Conservation (phyloP, 2,888 invertebrate genomes). For the Oxystoma pomonae region DNA sequence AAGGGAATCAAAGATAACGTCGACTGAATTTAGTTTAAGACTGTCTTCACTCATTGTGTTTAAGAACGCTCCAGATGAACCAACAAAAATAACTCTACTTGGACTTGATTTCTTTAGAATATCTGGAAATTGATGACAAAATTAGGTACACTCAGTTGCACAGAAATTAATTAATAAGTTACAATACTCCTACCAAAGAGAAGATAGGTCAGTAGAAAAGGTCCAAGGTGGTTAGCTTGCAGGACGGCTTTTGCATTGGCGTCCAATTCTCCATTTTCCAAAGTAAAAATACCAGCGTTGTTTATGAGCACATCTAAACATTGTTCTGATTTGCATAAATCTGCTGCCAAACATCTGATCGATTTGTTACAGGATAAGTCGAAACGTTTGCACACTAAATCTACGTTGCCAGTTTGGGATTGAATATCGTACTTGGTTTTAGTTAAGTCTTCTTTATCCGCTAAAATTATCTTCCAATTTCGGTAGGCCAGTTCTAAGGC, state of each 20-base stretch:
- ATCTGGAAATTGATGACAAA: too few relatives aligned
- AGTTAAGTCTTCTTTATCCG: conserved; percentile 40
- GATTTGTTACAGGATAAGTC: conserved; percentile 42
- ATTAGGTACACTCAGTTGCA: too few relatives aligned
- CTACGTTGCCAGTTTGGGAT: conserved; percentile 32
- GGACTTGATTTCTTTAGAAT: too few relatives aligned
- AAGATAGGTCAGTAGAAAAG: conserved; percentile 26
- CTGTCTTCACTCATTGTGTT: too few relatives aligned
- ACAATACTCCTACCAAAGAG: conserved; percentile 27
- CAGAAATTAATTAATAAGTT: too few relatives aligned
- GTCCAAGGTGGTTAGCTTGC: conserved; percentile 30
- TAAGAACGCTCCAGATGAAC: too few relatives aligned
- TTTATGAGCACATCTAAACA: conserved; percentile 56
- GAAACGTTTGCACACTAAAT: conserved; percentile 43
- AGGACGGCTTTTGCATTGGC: conserved; percentile 23
- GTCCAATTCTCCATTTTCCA: conserved; percentile 42
- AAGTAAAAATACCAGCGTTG: conserved; percentile 45
- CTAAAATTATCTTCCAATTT: conserved; percentile 51
- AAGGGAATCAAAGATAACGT: too few relatives aligned
- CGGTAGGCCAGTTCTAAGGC: conserved; percentile 44
- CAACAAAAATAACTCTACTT: too few relatives aligned
- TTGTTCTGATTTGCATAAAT: conserved; percentile 21
- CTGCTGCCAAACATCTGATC: conserved; percentile 24
- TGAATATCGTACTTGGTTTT: conserved; percentile 33
- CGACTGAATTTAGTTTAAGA: too few relatives aligned